phyloP scores from a whole-genome alignment of 2,113 vertebrate species.

The Megaptera novaeangliae region DNA sequence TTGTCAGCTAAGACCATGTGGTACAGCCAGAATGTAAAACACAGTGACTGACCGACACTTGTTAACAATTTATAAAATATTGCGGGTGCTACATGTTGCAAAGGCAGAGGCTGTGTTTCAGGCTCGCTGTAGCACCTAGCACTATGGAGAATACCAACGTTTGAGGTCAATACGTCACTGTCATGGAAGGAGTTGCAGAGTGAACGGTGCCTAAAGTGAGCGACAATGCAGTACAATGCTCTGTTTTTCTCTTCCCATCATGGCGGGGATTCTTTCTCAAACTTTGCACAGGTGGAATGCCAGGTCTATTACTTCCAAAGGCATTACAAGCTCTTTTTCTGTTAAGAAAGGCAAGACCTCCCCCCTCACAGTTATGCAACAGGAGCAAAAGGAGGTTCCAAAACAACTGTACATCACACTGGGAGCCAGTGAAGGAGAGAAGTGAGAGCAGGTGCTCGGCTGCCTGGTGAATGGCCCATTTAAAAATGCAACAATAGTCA shows the following conservation, averaged over 20 bases:
- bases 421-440: constrained; percentile 58
- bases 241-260: neutral
- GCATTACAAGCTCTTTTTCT: neutral
- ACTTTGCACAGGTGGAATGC: neutral
- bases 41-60: neutral
- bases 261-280: neutral
- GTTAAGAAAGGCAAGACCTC: neutral
- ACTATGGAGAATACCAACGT: neutral
- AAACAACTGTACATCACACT: constrained; percentile 53
- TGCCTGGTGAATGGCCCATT: constrained; percentile 63
- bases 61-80: neutral
- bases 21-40: neutral
- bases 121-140: neutral
- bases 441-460: constrained; percentile 47
- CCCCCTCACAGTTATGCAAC: constrained; percentile 26
- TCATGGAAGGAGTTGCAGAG: neutral
- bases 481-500: constrained; percentile 35
- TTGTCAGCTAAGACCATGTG: neutral
- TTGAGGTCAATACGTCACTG: neutral
- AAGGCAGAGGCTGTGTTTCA: neutral
- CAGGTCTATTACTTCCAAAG: neutral
- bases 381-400: constrained; percentile 66
- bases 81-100: neutral
- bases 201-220: neutral
- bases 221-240: fast-evolving